Percentiles rank a stretch among this genome's conserved stretches.
Conservation (phyloP, 1,140 invertebrate genomes). For the Caenorhabditis brenneri region DNA sequence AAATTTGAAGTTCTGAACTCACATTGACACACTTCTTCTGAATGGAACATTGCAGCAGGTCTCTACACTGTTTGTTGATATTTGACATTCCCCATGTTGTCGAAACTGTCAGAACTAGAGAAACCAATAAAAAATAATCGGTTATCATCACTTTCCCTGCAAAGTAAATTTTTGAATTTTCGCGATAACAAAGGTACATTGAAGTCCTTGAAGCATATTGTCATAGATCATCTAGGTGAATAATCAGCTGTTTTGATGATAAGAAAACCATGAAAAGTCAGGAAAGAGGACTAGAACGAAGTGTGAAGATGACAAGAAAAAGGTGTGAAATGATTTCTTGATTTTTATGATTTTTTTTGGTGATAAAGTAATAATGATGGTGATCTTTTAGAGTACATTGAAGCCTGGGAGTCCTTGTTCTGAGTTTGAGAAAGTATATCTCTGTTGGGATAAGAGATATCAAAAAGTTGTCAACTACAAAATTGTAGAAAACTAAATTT, state of each 20-base stretch:
- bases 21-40: slow-evolving; percentile 61
- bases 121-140: slow-evolving; percentile 11
- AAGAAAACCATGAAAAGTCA: not conserved
- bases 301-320: not conserved
- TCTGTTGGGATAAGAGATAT: too few relatives aligned
- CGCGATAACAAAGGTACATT: not conserved
- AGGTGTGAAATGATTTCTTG: slow-evolving; percentile 3
- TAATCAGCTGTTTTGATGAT: not conserved
- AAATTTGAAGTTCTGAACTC: not conserved
- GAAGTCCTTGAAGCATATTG: not conserved
- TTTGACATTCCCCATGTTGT: not conserved
- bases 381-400: too few relatives aligned
- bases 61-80: slow-evolving; percentile 51
- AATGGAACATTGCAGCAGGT: slow-evolving; percentile 50
- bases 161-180: not conserved
- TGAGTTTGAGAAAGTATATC: too few relatives aligned
- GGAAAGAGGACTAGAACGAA: not conserved
- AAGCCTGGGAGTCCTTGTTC: not conserved
- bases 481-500: too few relatives aligned
- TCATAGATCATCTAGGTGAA: not conserved
- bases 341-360: not conserved
- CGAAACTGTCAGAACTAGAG: not conserved
- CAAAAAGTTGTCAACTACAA: too few relatives aligned
- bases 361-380: not conserved
- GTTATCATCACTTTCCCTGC: slow-evolving; percentile 14